Conservation (phyloP, 2,113 vertebrate species). For the Salminus brasiliensis region DNA sequence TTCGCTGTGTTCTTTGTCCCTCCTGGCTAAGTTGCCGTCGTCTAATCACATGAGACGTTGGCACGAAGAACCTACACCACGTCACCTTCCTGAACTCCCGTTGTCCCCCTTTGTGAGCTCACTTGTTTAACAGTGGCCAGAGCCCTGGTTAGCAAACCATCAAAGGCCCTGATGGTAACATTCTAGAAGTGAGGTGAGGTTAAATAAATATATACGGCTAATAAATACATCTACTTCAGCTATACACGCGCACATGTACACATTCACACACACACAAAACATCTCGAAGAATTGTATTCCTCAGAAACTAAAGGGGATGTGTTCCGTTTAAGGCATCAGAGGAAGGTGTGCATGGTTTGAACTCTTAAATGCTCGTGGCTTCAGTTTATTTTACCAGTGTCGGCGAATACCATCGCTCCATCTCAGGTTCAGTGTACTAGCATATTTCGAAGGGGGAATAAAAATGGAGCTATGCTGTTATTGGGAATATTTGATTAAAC, state of each 20-base stretch:
- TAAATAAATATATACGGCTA: slow-evolving; percentile 51
- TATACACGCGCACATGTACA: slow-evolving; percentile 15
- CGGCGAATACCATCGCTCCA: slow-evolving; percentile 56
- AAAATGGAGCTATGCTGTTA: background rate
- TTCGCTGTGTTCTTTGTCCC: background rate
- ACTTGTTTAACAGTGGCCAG: background rate
- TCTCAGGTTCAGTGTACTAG: slow-evolving; percentile 21
- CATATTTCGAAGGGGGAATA: background rate
- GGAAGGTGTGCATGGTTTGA: slow-evolving; percentile 46
- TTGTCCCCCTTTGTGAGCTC: background rate
- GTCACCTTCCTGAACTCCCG: slow-evolving; percentile 7
- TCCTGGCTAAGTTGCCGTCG: background rate
- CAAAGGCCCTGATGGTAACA: slow-evolving; percentile 38
- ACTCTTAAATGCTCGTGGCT: slow-evolving; percentile 51
- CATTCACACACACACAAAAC: slow-evolving; percentile 12
- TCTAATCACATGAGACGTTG: slow-evolving; percentile 2
- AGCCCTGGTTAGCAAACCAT: background rate
- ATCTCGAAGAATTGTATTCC: background rate
- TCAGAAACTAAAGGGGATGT: slow-evolving; percentile 42
- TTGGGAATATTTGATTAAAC: background rate
- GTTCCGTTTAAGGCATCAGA: slow-evolving; percentile 73
- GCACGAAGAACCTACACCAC: slow-evolving; percentile 16
- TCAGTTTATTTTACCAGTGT: slow-evolving; percentile 26
- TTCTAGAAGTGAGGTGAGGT: slow-evolving; percentile 43
- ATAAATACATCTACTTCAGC: slow-evolving; percentile 40